Base-by-base conservation (phyloP, 2,113 vertebrate genomes). In the Cinclus cinclus region DNA sequence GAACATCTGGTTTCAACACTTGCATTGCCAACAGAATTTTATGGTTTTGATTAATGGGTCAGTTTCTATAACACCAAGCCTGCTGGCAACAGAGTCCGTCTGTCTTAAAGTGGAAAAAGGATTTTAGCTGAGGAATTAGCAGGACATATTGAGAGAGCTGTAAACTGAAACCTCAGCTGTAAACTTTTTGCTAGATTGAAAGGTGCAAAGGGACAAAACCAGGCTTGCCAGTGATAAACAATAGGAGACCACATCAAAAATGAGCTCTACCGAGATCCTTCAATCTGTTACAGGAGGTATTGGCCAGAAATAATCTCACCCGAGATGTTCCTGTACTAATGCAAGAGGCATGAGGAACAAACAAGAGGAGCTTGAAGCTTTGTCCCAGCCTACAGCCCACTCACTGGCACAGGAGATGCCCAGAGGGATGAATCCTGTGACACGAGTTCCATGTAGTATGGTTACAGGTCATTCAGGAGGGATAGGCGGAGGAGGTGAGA, bases 371-470 rank as follows among this genome's bases (percentile, higher is more conserved):
- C 28, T n/a, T 25, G 2, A 53, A 75, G 11, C 7, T 39, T 35
- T 75, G n/a, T 13, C 39, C n/a, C 16, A 53, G 20, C 27, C 73
- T 73, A 60, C 63, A 60, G 28, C 39, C 39, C 28, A 28, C 39
- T 46, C 39, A 60, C 20, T 17, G 13, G 13, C 16, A 9, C 18
- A 46, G 46, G 46, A 18, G 46, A 68, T 59, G 39, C 6, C 28
- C 31, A 33, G 30, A 60, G 69, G 39, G 53, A 68, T 75, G 24
- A 53, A 44, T 68, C 23, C 6, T 68, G 20, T 31, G 69, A 41
- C 46, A 75, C 0, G 0, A 75, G 5, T 60, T 28, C 39, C n/a
- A 15, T 41, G 17, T 24, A 60, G 46, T 46, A 60, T 4, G 3
- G 13, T 20, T 60, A 52, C 16, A 53, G 20, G 46, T 28, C 15